Percentiles rank a stretch among this genome's conserved stretches.
Conservation (phyloP, 2,888 invertebrate genomes). For the Cryptocephalus moraei region DNA sequence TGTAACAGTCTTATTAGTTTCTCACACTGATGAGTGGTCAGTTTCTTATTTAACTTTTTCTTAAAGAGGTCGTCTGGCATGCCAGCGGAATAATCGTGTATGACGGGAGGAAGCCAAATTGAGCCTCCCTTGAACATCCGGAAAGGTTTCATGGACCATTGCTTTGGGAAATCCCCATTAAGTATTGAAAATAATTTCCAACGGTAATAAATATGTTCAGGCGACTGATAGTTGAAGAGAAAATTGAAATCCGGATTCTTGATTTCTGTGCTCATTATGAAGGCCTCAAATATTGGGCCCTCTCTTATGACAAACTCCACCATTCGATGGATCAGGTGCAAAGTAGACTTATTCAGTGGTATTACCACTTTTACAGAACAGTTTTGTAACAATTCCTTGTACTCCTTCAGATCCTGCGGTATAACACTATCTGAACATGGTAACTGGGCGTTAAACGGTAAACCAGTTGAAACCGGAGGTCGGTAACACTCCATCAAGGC, state of each 20-base stretch:
- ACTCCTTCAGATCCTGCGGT: slow-evolving; percentile 20
- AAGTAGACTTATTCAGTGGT: slow-evolving; percentile 54
- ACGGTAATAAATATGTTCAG: slow-evolving; percentile 24
- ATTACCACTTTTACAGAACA: slow-evolving; percentile 54
- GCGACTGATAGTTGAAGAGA: slow-evolving; percentile 76
- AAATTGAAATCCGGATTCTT: slow-evolving; percentile 94
- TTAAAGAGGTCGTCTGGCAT: slow-evolving; percentile 87
- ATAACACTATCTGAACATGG: slow-evolving; percentile 1
- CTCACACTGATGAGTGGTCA: slow-evolving; percentile 72
- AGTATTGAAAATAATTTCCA: slow-evolving; percentile 96
- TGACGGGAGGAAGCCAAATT: slow-evolving; percentile 89
- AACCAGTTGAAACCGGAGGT: slow-evolving; percentile 81
- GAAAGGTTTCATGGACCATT: slow-evolving; percentile 83
- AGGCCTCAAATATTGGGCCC: slow-evolving; percentile 97
- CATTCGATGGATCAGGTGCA: slow-evolving; percentile 92
- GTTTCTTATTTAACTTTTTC: slow-evolving; percentile 48
- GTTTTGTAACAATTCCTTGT: slow-evolving; percentile 8
- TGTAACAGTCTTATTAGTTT: slow-evolving; percentile 80
- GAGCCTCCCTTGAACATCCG: slow-evolving; percentile 93
- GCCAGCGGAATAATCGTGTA: slow-evolving; percentile 84
- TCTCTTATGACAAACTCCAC: slow-evolving; percentile 96
- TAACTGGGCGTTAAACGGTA: slow-evolving; percentile 97
- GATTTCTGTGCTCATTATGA: slow-evolving; percentile 95
- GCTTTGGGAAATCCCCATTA: slow-evolving; percentile 82
- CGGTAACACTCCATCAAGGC: slow-evolving; percentile 64